A percentile compares a stretch with the other conserved stretches of the same genome.
Conservation (phyloP, 2,797 vertebrate species). For the Pempheris klunzingeri region DNA sequence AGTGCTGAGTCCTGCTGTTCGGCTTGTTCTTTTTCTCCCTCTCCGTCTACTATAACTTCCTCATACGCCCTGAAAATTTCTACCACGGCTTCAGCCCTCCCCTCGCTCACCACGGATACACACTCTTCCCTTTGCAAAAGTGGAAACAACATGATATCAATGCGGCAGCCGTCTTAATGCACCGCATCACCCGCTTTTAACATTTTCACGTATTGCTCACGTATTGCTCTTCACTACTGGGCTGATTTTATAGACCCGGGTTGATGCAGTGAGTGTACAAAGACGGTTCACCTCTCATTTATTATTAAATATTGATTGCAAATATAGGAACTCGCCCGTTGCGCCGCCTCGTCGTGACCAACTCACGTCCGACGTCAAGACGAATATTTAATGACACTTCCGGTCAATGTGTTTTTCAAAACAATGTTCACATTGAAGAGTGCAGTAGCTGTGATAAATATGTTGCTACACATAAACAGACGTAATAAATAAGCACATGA, state of each 20-base stretch:
- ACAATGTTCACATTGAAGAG: neutral
- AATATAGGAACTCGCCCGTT: neutral
- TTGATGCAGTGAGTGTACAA: fast-evolving
- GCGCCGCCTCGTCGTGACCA: neutral
- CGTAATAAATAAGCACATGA: neutral
- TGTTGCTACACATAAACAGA: neutral
- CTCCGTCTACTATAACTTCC: slow-evolving; percentile 66
- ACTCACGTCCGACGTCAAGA: neutral
- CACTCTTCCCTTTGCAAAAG: neutral
- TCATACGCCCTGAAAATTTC: slow-evolving; percentile 69
- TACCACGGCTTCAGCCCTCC: slow-evolving; percentile 23
- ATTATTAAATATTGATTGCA: neutral
- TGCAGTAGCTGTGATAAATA: neutral
- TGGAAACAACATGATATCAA: neutral
- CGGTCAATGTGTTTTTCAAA: slow-evolving; percentile 37
- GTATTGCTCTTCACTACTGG: fast-evolving
- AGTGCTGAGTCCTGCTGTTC: neutral
- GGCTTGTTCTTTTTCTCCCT: neutral
- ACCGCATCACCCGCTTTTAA: neutral
- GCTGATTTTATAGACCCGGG: neutral
- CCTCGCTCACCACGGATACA: slow-evolving; percentile 13
- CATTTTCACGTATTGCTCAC: neutral
- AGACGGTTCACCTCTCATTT: neutral
- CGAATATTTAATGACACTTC: slow-evolving; percentile 6
- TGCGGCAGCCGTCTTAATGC: neutral